Evolutionary conservation across 2,113 vertebrate genomes (phyloP), one percentile per base, ranked within the genome.

Genomic region (Nansenia antarctica): DNA sequence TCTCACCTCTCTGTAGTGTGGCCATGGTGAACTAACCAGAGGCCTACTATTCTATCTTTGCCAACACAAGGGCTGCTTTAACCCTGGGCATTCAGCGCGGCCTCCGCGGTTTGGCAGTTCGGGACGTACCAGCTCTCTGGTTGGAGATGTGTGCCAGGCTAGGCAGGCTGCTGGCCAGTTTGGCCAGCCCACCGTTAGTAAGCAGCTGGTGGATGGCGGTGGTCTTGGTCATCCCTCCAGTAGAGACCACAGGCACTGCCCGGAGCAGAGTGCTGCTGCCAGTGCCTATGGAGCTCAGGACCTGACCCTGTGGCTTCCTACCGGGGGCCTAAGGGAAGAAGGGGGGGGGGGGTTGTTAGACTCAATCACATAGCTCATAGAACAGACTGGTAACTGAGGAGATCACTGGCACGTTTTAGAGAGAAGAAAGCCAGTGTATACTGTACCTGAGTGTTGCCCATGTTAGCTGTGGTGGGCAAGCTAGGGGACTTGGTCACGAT

Each of bases 181-280:
- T 98, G 20, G 96, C 96, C 58, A 99, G 91, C 1, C 96, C 94
- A 0, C 97, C 94, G 0, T 98, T 99, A 15, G 93, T 92, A 70
- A 99, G 94, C 67, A 99, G 90, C 80, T 99, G 98, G 82, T 98
- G 98, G 78, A 98, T 98, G 62, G 96, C 93, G 0, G 96, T 96
- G 83, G 94, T 94, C 79, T 98, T 98, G 71, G 90, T 87, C 18
- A 92, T 67, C 1, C 90, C 91, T 5, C 92, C 94, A 0, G 94
- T 88, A 32, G 96, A 92, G 85, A 95, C 92, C 61, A 97, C 92
- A 0, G 96, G 96, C 69, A 98, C 90, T 1, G 96, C 93, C 3
- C 96, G 92, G n/a, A 98, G 92, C 2, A 98, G 80, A 1, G 95
- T 90, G 53, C 92, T 91, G 0, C 91, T 63, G 52, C 93, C 91